These are phyloP conservation scores for Deroplatys truncata DNA, from an alignment of 2,888 invertebrate genomes.

Conservation along the genomic window DNA sequence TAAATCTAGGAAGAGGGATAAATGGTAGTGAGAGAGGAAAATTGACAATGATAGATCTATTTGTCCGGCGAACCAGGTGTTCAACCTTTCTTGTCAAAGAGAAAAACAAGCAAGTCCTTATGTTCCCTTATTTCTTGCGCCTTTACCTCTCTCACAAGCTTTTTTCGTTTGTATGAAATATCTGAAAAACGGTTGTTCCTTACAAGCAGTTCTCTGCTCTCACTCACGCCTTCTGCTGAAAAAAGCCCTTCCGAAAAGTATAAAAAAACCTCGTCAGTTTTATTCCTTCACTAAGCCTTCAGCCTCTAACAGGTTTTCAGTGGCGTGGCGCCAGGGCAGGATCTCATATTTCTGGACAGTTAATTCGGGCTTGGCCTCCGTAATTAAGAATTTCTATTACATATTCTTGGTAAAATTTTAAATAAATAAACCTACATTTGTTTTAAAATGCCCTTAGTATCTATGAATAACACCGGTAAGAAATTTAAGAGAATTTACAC, in stretches of 20 bases:
- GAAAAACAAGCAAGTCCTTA: neutral
- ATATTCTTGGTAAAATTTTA: too few relatives aligned
- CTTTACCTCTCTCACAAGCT: neutral
- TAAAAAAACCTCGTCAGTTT: neutral
- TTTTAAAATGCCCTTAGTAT: too few relatives aligned
- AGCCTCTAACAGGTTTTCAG: neutral
- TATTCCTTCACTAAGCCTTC: neutral
- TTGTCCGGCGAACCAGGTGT: neutral
- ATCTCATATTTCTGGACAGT: neutral
- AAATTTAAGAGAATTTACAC: too few relatives aligned
- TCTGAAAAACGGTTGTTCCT: neutral
- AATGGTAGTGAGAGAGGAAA: neutral
- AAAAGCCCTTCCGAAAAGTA: neutral
- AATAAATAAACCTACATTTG: too few relatives aligned
- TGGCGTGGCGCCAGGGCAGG: neutral
- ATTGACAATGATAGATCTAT: neutral
- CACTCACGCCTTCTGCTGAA: neutral
- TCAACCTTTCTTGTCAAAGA: neutral
- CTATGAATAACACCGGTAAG: too few relatives aligned
- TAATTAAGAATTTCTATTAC: too few relatives aligned
- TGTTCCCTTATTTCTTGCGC: neutral
- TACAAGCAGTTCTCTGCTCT: neutral
- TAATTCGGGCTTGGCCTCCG: too few relatives aligned
- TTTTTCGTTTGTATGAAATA: neutral
- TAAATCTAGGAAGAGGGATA: neutral